Percentiles rank a stretch among this genome's conserved stretches.
phyloP scores from a whole-genome alignment of 2,113 vertebrate genomes.

The Cricetomys ansorgei region DNA sequence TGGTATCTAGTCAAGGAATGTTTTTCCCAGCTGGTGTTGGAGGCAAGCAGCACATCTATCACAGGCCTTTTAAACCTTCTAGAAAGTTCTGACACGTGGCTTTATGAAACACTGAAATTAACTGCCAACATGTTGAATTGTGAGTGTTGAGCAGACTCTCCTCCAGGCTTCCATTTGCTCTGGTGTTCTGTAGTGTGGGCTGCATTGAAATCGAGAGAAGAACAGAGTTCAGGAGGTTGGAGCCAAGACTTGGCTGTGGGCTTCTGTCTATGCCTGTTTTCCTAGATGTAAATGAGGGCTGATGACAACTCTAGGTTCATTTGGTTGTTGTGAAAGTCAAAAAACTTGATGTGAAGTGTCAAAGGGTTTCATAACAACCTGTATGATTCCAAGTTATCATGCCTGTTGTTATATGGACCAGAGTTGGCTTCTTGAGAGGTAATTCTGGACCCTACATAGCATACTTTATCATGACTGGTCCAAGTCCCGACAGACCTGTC shows the following conservation, averaged over 20 bases:
- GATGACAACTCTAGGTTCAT: conserved; percentile 15
- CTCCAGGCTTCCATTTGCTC: neutral
- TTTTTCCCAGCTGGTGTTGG: conserved; percentile 49
- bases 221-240: neutral
- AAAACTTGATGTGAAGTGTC: neutral
- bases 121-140: neutral
- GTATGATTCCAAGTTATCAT: neutral
- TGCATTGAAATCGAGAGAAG: neutral
- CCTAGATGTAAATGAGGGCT: conserved; percentile 22
- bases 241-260: neutral
- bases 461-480: neutral
- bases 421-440: conserved; percentile 42
- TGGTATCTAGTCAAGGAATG: conserved; percentile 12
- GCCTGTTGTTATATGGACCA: conserved; percentile 1
- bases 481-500: conserved; percentile 23
- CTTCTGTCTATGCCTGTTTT: neutral
- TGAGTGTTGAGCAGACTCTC: neutral
- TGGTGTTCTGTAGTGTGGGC: neutral
- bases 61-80: neutral
- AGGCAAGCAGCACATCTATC: conserved; percentile 7
- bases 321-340: conserved; percentile 36
- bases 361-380: conserved; percentile 39
- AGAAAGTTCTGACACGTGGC: neutral
- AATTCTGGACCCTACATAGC: conserved; percentile 40
- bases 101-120: neutral